A percentile compares a stretch with the other conserved stretches of the same genome.
phyloP scores from a whole-genome alignment of 2,888 invertebrate genomes.

The Chloromyia formosa region DNA sequence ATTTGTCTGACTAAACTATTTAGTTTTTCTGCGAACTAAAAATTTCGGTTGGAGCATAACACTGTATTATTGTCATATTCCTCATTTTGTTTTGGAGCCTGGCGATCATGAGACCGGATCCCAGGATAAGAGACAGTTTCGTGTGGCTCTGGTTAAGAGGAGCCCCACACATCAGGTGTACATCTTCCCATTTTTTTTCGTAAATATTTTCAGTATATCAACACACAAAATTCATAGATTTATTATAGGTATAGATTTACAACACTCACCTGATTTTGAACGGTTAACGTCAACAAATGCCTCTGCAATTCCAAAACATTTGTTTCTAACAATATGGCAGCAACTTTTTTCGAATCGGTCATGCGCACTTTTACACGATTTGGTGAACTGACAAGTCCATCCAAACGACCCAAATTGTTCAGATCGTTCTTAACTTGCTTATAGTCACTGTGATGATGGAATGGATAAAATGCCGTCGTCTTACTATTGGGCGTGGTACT shows the following conservation, averaged over 20 bases:
- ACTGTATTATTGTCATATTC: too few relatives aligned
- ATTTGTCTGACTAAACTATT: too few relatives aligned
- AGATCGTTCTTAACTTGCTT: conserved; percentile 56
- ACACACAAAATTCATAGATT: too few relatives aligned
- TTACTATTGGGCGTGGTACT: conserved; percentile 18
- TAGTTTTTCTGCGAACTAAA: too few relatives aligned
- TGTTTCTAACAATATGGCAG: conserved; percentile 84
- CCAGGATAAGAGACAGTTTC: too few relatives aligned
- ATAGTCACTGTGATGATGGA: conserved; percentile 57
- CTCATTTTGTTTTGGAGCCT: too few relatives aligned
- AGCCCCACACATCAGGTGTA: too few relatives aligned
- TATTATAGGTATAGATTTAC: background rate
- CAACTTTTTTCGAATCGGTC: conserved; percentile 78
- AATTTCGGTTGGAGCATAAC: too few relatives aligned
- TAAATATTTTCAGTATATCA: too few relatives aligned
- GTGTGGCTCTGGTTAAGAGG: too few relatives aligned
- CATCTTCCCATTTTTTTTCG: too few relatives aligned
- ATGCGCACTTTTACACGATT: conserved; percentile 70
- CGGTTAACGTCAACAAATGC: conserved; percentile 81
- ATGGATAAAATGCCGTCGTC: conserved; percentile 51
- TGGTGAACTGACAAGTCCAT: conserved; percentile 74
- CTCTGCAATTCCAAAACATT: conserved; percentile 85
- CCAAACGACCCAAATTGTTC: conserved; percentile 70
- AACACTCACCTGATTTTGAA: conserved; percentile 80
- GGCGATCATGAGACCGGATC: too few relatives aligned